Conservation (phyloP, 2,888 invertebrate genomes). For the Camponotus fellah region DNA sequence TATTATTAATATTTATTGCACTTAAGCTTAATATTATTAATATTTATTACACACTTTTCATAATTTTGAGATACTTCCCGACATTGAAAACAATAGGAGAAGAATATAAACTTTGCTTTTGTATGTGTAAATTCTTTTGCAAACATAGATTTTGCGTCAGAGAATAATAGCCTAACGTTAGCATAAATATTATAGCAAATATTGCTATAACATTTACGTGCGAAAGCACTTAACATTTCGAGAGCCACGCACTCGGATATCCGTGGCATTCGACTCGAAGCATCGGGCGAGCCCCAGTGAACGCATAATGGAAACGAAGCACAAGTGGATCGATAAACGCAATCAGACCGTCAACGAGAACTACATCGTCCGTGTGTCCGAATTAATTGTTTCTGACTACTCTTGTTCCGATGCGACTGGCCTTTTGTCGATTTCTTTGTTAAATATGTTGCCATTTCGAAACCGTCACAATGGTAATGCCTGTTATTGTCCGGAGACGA, state of each 20-base stretch:
- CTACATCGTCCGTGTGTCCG: background rate
- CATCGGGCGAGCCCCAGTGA: conserved; percentile 28
- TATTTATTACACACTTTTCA: background rate
- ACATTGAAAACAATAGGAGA: background rate
- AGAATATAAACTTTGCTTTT: background rate
- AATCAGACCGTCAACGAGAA: conserved; percentile 31
- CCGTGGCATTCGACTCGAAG: conserved; percentile 35
- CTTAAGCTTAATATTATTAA: background rate
- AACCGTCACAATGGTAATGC: background rate
- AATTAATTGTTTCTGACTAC: conserved; percentile 27
- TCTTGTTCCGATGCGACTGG: background rate
- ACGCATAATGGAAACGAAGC: conserved; percentile 41
- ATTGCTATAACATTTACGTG: conserved; percentile 19
- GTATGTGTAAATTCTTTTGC: background rate
- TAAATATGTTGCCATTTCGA: background rate
- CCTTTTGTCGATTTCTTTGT: background rate
- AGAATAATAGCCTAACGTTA: background rate
- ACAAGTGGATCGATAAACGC: conserved; percentile 36
- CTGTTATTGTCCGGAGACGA: background rate
- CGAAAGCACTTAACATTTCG: background rate
- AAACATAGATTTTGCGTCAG: background rate
- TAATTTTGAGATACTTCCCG: background rate
- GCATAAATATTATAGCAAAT: conserved; percentile 10
- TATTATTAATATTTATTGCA: too few species aligned
- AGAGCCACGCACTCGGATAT: background rate